Base-by-base conservation (phyloP, 2,797 vertebrate species). In the Philypnodon macrostomus region DNA sequence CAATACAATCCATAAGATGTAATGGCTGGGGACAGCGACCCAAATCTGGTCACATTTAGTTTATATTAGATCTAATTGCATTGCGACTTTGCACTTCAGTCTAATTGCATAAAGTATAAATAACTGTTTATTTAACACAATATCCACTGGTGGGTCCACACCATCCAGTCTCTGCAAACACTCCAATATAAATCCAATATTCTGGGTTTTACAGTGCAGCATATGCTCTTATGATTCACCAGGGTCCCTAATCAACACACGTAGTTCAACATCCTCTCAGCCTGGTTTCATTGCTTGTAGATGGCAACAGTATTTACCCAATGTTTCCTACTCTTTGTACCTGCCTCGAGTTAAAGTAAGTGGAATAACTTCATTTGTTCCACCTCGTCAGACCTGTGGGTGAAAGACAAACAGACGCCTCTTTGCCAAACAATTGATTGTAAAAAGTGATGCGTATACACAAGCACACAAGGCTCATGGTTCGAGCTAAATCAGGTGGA, bases 281-380 rank as follows among this genome's bases (percentile, higher is more conserved):
- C 41, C 56, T 7, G 58, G 58, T 57, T 75, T 75, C 35, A 65
- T 60, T 61, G 74, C 50, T 66, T 56, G 72, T 53, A 68, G 49
- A 53, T 44, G 16, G 54, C 37, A 66, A 50, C 70, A 67, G 68
- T 85, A 73, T 85, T 88, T 78, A 81, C 63, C 30, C 32, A 58
- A 50, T 68, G 47, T 52, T 47, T 61, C 61, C 50, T 47, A 16
- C 27, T 70, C 66, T 67, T 73, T 67, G 63, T 74, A 59, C 42
- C 48, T 54, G 57, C 65, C 60, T 44, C n/a, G 40, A 54, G 55
- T 63, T 67, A 80, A 63, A 23, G 34, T 53, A 56, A 77, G 70
- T 62, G 74, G 75, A 84, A 87, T 85, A 83, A 84, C 55, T 59
- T 24, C 2, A 76, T 88, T 87, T 73, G 64, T 75, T 69, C 74